Conservation (phyloP, 2,888 invertebrate species). For the Nowickia ferox region DNA sequence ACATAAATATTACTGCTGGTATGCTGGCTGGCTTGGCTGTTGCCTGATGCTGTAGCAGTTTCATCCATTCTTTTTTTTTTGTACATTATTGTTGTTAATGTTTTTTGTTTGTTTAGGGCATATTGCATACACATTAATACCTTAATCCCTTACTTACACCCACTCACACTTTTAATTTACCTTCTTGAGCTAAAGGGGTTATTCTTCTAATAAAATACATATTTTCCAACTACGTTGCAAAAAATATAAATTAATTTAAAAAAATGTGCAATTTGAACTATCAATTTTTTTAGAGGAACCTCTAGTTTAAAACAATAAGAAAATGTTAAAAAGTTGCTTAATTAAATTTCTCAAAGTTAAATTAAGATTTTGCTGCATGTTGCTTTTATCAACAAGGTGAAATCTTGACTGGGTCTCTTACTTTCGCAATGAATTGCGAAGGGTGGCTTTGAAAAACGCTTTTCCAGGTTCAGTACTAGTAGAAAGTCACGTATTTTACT, state of each 20-base stretch:
- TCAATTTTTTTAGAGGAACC: background rate
- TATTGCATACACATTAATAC: constrained; percentile 30
- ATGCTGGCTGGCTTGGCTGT: constrained; percentile 22
- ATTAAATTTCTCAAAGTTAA: background rate
- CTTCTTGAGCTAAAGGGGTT: constrained; percentile 22
- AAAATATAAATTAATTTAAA: background rate
- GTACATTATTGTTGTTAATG: constrained; percentile 5
- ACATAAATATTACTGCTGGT: constrained; percentile 46
- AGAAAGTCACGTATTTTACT: constrained; percentile 68
- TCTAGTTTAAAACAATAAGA: background rate
- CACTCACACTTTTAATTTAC: constrained; percentile 47
- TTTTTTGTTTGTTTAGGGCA: constrained; percentile 38
- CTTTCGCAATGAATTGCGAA: constrained; percentile 34
- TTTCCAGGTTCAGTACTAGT: background rate
- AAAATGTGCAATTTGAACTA: background rate
- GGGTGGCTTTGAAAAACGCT: background rate
- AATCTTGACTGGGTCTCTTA: constrained; percentile 74
- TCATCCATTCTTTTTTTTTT: constrained; percentile 48
- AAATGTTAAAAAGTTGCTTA: background rate
- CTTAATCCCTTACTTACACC: constrained; percentile 22
- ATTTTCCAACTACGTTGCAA: background rate
- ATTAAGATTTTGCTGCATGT: constrained; percentile 20
- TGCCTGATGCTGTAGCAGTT: constrained; percentile 47
- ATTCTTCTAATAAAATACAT: constrained; percentile 14
- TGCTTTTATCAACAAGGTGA: constrained; percentile 36